Evolutionary conservation across 2,888 invertebrate genomes (phyloP), one percentile per base, ranked within the genome.

Genomic region (Stenodema calcarata): DNA sequence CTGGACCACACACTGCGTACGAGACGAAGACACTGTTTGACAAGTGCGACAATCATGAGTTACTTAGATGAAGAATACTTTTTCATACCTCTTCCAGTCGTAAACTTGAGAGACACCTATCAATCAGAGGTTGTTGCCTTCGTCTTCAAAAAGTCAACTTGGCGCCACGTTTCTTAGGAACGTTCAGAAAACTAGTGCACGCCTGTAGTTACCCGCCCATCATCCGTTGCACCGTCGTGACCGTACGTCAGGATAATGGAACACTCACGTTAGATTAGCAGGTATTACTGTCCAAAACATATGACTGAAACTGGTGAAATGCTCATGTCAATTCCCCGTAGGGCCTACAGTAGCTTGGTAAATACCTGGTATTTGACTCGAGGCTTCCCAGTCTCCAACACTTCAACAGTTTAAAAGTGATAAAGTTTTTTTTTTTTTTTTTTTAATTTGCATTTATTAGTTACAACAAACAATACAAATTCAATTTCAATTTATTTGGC

Each of bases 11-110:
- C 82, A 18, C 28, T 12, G 50, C 4, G 35, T n/a, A 35, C 35
- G 35, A 35, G 35, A 7, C 35, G 2, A 7, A 54, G 50, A 47
- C n/a, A 54, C 80, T 41, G 50, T 41, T 44, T 79, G 79, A 79
- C 79, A 79, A 79, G 47, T 50, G 23, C 50, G 80, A 80, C 80
- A 80, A 50, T 80, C 28, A 80, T 80, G 50, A 54, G 80, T 30
- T 78, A 78, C 44, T 73, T 35, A 73, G 73, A 28, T 23, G 62
- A 27, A 62, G 23, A 27, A 23, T 2, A 23, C 27, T 23, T 62
- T 23, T 62, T 23, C 62, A 23, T 23, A 7, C 62, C 62, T 62
- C 23, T 62, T 62, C 7, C 6, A 7, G 62, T 1, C 7, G 62
- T 23, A 12, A 23, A 62, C 23, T 4, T 50, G 50, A 50, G n/a